A percentile compares a stretch with the other conserved stretches of the same genome.
phyloP scores from a whole-genome alignment of 2,113 vertebrate species.

The Caretta caretta region DNA sequence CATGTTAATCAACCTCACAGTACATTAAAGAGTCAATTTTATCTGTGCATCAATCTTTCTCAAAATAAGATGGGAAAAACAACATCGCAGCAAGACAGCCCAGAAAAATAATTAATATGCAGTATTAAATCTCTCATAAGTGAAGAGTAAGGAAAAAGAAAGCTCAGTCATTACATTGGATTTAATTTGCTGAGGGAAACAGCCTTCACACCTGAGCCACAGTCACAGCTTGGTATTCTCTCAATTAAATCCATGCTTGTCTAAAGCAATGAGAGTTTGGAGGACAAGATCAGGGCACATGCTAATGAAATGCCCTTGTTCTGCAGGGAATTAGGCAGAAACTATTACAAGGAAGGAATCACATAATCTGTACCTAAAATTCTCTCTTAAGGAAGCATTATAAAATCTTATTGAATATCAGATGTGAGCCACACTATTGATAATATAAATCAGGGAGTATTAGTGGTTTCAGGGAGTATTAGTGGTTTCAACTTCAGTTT shows the following conservation, averaged over 20 bases:
- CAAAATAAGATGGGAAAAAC: slow-evolving; percentile 72
- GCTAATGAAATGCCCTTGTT: slow-evolving; percentile 73
- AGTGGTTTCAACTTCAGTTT: not conserved
- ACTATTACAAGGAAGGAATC: slow-evolving; percentile 47
- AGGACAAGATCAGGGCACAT: slow-evolving; percentile 73
- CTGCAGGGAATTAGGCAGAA: slow-evolving; percentile 55
- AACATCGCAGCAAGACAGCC: slow-evolving; percentile 54
- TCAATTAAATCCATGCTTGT: slow-evolving; percentile 80
- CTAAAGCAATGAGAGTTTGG: slow-evolving; percentile 74
- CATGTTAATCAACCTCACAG: slow-evolving; percentile 56
- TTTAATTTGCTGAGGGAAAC: slow-evolving; percentile 79
- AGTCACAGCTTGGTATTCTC: slow-evolving; percentile 76
- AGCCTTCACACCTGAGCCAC: slow-evolving; percentile 79
- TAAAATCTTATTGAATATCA: not conserved
- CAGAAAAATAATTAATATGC: slow-evolving; percentile 75
- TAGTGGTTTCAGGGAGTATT: not conserved
- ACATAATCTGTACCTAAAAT: slow-evolving; percentile 65
- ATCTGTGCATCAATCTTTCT: slow-evolving; percentile 70
- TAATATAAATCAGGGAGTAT: not conserved
- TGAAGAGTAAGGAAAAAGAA: slow-evolving; percentile 56
- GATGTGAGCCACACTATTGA: not conserved
- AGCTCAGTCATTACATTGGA: slow-evolving; percentile 68
- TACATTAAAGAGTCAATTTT: slow-evolving; percentile 54
- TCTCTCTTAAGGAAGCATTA: slow-evolving; percentile 55
- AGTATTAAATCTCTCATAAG: slow-evolving; percentile 76